Percentiles rank a stretch among this genome's conserved stretches.
Conservation (phyloP, 2,888 invertebrate genomes). For the Thysanoteuthis rhombus region DNA sequence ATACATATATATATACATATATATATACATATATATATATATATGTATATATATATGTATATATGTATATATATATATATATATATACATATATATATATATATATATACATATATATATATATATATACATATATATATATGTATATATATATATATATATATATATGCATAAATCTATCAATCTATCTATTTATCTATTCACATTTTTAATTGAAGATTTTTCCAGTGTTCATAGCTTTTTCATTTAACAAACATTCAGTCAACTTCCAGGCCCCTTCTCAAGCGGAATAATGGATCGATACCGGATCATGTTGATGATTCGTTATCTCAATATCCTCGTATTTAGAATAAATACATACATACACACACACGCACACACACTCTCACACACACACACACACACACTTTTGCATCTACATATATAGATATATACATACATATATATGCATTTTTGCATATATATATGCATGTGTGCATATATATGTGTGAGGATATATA, state of each 20-base stretch:
- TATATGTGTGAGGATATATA: no score
- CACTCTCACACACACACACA: not conserved
- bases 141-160: not conserved
- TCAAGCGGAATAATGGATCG: no score
- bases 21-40: not conserved
- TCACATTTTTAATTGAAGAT: no score
- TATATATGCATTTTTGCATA: not conserved
- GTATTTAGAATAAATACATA: no score
- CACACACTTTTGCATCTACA: not conserved
- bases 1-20: not conserved
- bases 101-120: not conserved
- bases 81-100: not conserved
- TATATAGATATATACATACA: not conserved
- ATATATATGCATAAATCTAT: no score
- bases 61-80: conserved; percentile 18
- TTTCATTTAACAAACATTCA: no score
- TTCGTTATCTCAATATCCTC: no score
- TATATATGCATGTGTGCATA: no score
- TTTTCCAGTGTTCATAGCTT: no score
- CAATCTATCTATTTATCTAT: no score
- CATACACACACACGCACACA: not conserved
- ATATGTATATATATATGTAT: not conserved
- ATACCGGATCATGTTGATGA: no score
- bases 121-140: not conserved
- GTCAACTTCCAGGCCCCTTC: no score